Evolutionary conservation across 2,888 invertebrate genomes (phyloP).

Genomic region (Oxyteleia sp.): DNA sequence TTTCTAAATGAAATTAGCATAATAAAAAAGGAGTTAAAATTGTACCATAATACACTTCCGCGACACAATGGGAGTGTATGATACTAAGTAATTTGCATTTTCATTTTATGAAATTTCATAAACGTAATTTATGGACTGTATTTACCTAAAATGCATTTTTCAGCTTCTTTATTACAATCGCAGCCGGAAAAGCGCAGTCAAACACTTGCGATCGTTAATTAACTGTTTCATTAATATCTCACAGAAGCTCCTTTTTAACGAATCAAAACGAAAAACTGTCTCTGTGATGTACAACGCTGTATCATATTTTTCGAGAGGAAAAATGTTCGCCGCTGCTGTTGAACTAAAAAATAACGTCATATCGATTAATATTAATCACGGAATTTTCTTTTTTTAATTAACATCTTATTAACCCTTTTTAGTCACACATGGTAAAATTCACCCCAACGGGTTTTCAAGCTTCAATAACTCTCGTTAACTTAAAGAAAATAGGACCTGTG

Average conservation of each 20-base stretch:
- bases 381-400: too few relatives aligned
- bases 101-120: slow-evolving; percentile 37
- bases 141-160: slow-evolving; percentile 26
- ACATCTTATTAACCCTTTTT: too few relatives aligned
- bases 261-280: slow-evolving; percentile 22
- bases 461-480: too few relatives aligned
- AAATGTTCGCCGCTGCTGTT: background rate
- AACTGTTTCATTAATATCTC: slow-evolving; percentile 48
- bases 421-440: too few relatives aligned
- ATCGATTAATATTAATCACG: too few relatives aligned
- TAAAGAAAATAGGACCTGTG: too few relatives aligned
- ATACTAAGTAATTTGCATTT: slow-evolving; percentile 40
- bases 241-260: slow-evolving; percentile 16
- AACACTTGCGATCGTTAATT: slow-evolving; percentile 45
- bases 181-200: slow-evolving; percentile 31
- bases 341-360: too few relatives aligned
- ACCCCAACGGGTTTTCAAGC: too few relatives aligned
- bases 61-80: slow-evolving; percentile 30
- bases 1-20: slow-evolving; percentile 42
- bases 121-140: slow-evolving; percentile 6
- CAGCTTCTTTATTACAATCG: slow-evolving; percentile 30
- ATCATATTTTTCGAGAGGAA: slow-evolving; percentile 20
- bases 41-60: slow-evolving; percentile 28
- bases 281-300: background rate
- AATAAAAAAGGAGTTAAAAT: slow-evolving; percentile 39